Evolutionary conservation across 2,888 invertebrate species (phyloP).

Genomic region (Labia minor): DNA sequence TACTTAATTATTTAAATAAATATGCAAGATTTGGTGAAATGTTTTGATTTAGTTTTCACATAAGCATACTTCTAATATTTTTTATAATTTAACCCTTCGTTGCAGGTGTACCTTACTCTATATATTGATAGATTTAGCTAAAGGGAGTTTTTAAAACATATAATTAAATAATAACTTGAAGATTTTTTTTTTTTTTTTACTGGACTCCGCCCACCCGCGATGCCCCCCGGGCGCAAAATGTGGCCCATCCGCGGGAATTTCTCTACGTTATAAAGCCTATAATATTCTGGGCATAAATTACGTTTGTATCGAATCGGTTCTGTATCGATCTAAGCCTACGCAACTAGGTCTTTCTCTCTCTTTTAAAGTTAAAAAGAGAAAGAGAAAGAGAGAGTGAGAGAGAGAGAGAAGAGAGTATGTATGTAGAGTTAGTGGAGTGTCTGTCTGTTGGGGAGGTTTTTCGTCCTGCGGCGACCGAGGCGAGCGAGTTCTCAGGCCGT

Average conservation of each 20-base stretch:
- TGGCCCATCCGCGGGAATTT: slow-evolving; percentile 1
- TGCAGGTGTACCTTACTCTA: slow-evolving; percentile 7
- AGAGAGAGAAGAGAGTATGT: no score
- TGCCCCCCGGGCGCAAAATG: background rate
- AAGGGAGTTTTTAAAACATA: background rate
- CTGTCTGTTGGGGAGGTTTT: no score
- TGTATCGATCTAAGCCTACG: background rate
- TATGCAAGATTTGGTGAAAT: no score
- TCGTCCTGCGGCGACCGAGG: no score
- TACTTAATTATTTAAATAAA: no score
- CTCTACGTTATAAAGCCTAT: background rate
- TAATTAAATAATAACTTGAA: slow-evolving; percentile 8
- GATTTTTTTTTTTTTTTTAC: background rate
- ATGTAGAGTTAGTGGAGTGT: no score
- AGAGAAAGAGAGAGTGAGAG: no score
- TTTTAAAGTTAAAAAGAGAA: no score
- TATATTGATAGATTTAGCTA: slow-evolving; percentile 13
- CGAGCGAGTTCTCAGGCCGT: background rate
- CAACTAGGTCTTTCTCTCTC: no score
- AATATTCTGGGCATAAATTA: slow-evolving; percentile 13
- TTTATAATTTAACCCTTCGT: no score
- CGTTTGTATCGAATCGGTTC: slow-evolving; percentile 4
- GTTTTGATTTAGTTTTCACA: no score
- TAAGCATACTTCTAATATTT: no score
- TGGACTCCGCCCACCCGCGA: background rate